Percentiles rank a stretch among this genome's conserved stretches.
phyloP scores from a whole-genome alignment of 2,113 vertebrate genomes.

The Entosphenus tridentatus region DNA sequence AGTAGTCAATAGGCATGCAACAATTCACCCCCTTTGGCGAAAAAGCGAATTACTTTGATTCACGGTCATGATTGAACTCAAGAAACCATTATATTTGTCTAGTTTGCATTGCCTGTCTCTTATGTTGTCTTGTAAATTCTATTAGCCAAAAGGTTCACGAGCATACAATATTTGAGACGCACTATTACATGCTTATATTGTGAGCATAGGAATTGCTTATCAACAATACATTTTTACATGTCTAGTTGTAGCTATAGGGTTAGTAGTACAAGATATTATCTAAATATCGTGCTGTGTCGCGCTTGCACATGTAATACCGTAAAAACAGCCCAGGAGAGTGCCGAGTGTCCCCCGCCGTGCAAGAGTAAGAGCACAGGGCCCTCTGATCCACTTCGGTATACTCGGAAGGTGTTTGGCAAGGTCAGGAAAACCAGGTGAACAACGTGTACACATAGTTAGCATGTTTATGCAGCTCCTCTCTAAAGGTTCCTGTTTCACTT shows the following conservation, averaged over 20 bases:
- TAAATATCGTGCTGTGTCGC: not conserved
- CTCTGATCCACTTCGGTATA: conserved; percentile 69
- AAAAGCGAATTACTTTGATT: not conserved
- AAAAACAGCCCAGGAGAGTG: conserved; percentile 93
- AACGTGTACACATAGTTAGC: not conserved
- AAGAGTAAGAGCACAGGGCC: conserved; percentile 70
- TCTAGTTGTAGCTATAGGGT: too few species aligned
- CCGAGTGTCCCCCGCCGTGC: conserved; percentile 87
- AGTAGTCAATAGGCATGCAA: not conserved
- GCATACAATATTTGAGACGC: too few species aligned
- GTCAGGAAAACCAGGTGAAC: not conserved
- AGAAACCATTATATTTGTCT: too few species aligned
- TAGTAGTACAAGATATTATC: not conserved
- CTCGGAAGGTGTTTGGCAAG: conserved; percentile 65
- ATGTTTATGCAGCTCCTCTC: not conserved
- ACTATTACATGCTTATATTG: too few species aligned
- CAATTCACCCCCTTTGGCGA: not conserved
- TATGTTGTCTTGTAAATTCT: too few species aligned
- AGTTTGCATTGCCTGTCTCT: too few species aligned
- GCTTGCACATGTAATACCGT: conserved; percentile 30
- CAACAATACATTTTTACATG: too few species aligned
- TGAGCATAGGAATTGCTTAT: too few species aligned
- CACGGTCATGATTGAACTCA: not conserved
- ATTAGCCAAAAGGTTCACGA: too few species aligned
- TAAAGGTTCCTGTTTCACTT: not conserved